Evolutionary conservation across 2,888 invertebrate species (phyloP).

Genomic region (Barypeithes pellucidus): DNA sequence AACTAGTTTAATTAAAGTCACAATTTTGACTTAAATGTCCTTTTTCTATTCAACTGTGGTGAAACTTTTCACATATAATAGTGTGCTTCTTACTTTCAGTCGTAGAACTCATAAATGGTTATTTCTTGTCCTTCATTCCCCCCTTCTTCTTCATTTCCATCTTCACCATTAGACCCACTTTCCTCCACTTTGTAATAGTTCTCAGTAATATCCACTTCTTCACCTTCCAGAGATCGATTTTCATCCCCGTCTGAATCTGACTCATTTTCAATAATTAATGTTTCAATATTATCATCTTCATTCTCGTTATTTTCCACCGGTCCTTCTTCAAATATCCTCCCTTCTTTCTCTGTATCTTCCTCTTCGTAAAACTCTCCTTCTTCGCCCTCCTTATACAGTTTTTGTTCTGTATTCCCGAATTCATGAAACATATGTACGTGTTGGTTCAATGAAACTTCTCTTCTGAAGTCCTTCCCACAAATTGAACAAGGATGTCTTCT

Average conservation of each 20-base stretch:
- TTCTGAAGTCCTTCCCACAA: conserved; percentile 2
- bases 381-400: background rate
- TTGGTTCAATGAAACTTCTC: background rate
- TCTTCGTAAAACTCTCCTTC: background rate
- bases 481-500: background rate
- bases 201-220: background rate
- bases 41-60: no score
- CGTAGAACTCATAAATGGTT: conserved; percentile 35
- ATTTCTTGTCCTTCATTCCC: conserved; percentile 26
- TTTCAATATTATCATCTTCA: conserved; percentile 20
- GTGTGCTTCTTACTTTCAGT: no score
- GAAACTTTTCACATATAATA: no score
- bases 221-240: conserved; percentile 7
- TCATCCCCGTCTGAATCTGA: background rate
- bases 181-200: background rate
- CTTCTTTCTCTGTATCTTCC: background rate
- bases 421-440: conserved; percentile 9
- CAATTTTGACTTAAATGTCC: no score
- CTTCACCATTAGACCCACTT: conserved; percentile 2
- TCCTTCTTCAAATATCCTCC: background rate
- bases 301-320: background rate
- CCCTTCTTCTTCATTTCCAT: conserved; percentile 13
- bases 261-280: conserved; percentile 14
- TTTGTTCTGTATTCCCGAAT: background rate
- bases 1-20: no score